Evolutionary conservation across 2,888 invertebrate species (phyloP).

Genomic region (Caenorhabditis wallacei): DNA sequence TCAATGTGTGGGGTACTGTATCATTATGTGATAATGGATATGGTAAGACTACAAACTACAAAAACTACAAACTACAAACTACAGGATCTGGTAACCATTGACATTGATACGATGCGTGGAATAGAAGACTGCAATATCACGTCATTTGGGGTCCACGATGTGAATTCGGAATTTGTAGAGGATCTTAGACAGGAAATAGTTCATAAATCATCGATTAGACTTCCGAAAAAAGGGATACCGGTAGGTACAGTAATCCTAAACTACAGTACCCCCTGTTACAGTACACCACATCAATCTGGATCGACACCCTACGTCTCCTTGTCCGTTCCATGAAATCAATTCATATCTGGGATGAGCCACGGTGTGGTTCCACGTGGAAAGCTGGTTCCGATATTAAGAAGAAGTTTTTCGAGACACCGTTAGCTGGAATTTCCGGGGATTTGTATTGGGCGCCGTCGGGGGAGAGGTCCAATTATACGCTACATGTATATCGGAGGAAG

Average conservation of each 20-base stretch:
- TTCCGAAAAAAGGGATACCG: constrained; percentile 44
- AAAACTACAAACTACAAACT: constrained; percentile 4
- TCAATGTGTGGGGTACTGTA: constrained; percentile 70
- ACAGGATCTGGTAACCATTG: constrained; percentile 56
- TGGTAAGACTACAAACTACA: constrained; percentile 47
- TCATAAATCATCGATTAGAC: constrained; percentile 43
- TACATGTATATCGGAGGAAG: constrained; percentile 62
- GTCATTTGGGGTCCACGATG: constrained; percentile 59
- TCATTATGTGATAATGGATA: constrained; percentile 67
- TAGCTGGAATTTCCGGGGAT: constrained; percentile 55
- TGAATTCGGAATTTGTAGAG: constrained; percentile 41
- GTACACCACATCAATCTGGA: constrained; percentile 60
- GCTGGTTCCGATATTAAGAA: constrained; percentile 50
- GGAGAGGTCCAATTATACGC: constrained; percentile 60
- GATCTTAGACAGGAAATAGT: constrained; percentile 44
- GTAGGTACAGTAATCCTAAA: too few species aligned
- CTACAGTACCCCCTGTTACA: constrained; percentile 4
- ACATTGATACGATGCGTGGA: constrained; percentile 35
- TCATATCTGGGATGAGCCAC: constrained; percentile 47
- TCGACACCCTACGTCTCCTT: constrained; percentile 50
- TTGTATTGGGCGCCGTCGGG: constrained; percentile 55
- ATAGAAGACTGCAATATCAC: constrained; percentile 67
- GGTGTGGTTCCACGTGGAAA: constrained; percentile 44
- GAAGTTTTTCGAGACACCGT: constrained; percentile 35
- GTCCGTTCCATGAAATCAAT: constrained; percentile 54